Evolutionary conservation across 2,797 vertebrate genomes (phyloP).

Genomic region (Acanthornis magna): DNA sequence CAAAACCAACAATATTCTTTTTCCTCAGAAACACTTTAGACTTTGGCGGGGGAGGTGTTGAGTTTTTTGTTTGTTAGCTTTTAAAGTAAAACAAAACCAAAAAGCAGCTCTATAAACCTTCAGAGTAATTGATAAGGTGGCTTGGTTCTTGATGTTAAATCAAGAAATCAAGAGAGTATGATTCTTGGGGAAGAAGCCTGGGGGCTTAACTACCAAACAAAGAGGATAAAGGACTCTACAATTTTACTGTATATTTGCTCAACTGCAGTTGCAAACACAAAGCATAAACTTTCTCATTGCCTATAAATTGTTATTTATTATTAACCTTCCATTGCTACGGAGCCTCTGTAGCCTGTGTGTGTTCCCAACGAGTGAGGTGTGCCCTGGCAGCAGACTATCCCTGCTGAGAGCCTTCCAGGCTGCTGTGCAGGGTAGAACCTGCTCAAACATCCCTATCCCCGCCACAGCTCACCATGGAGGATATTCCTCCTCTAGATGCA

Average conservation of each 20-base stretch:
- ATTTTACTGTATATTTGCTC: background rate
- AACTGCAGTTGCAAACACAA: background rate
- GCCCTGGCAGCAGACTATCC: background rate
- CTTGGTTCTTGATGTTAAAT: background rate
- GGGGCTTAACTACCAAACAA: background rate
- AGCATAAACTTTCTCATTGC: background rate
- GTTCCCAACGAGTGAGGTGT: background rate
- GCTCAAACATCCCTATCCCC: background rate
- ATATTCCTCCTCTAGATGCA: background rate
- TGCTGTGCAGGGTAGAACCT: background rate
- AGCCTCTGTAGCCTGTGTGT: background rate
- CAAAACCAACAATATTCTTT: background rate
- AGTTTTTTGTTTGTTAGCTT: background rate
- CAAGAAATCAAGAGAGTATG: background rate
- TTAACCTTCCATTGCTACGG: background rate
- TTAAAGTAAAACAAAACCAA: background rate
- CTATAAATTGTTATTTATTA: background rate
- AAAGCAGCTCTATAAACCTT: background rate
- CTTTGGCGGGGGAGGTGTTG: background rate
- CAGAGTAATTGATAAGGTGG: background rate
- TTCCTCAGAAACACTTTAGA: background rate
- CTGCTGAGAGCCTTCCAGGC: background rate
- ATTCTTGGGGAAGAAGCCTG: background rate
- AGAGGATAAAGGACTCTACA: background rate
- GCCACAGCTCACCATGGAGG: fast-evolving